phyloP scores from a whole-genome alignment of 1,140 invertebrate species.

The Chironomus striatipennis region DNA sequence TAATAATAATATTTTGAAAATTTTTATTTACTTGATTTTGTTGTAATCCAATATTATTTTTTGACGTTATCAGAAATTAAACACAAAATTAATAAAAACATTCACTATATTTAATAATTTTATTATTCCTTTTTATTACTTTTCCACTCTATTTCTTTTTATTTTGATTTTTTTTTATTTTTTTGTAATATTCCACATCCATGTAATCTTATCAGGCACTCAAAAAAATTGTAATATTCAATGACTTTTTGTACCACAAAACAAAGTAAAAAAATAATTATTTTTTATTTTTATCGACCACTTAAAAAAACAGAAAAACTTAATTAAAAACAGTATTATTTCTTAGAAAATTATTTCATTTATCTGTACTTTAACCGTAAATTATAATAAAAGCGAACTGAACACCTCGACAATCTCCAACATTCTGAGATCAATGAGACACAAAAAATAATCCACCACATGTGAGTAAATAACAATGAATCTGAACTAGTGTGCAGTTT shows the following conservation, averaged over 20 bases:
- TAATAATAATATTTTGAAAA: not conserved
- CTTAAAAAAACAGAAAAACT: too few relatives aligned
- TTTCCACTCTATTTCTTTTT: not conserved
- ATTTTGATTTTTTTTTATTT: not conserved
- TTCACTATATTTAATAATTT: not conserved
- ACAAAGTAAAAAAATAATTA: too few relatives aligned
- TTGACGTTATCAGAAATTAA: not conserved
- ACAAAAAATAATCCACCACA: not conserved
- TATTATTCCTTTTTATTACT: not conserved
- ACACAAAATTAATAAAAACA: not conserved
- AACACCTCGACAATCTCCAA: not conserved
- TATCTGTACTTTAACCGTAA: too few relatives aligned
- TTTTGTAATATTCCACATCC: not conserved
- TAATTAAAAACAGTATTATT: too few relatives aligned
- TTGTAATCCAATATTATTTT: not conserved
- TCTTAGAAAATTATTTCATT: too few relatives aligned
- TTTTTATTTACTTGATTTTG: not conserved
- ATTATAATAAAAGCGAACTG: not conserved
- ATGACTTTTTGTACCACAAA: not conserved
- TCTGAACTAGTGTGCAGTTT: too few relatives aligned
- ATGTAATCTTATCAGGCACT: constrained; percentile 1
- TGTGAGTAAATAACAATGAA: too few relatives aligned
- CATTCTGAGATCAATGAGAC: not conserved
- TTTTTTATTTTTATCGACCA: too few relatives aligned
- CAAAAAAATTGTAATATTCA: not conserved